These are phyloP conservation scores for Chloropsis hardwickii DNA, from an alignment of 2,113 vertebrate species.

Conservation along the genomic window DNA sequence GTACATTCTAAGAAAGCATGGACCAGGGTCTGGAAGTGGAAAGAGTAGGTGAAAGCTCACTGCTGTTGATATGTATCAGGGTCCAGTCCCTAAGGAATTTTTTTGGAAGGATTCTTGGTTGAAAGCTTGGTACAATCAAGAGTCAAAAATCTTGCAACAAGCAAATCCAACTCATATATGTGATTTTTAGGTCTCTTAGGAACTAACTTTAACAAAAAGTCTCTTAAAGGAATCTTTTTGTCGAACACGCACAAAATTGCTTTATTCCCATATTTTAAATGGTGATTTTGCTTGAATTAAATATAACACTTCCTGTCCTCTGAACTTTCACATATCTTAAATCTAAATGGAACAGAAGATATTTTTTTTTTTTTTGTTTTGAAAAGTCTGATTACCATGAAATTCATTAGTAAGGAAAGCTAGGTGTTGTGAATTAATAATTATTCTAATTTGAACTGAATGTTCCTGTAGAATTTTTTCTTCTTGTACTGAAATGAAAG, in stretches of 20 bases:
- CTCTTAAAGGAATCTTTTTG: background rate
- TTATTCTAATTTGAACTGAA: background rate
- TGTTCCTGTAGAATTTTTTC: background rate
- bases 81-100: background rate
- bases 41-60: background rate
- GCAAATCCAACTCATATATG: background rate
- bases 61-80: background rate
- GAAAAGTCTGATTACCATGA: background rate
- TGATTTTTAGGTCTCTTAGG: background rate
- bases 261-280: background rate
- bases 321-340: background rate
- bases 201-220: background rate
- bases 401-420: background rate
- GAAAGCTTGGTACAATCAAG: background rate
- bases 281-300: background rate
- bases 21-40: background rate
- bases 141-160: background rate
- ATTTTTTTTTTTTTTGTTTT: background rate
- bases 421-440: background rate
- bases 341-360: background rate
- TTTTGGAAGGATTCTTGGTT: background rate
- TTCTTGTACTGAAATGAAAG: background rate
- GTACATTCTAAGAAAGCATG: background rate
- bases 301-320: background rate
- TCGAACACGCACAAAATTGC: background rate